Evolutionary conservation across 2,797 vertebrate species (phyloP).

Genomic region (Petrocephalus schoutedeni): DNA sequence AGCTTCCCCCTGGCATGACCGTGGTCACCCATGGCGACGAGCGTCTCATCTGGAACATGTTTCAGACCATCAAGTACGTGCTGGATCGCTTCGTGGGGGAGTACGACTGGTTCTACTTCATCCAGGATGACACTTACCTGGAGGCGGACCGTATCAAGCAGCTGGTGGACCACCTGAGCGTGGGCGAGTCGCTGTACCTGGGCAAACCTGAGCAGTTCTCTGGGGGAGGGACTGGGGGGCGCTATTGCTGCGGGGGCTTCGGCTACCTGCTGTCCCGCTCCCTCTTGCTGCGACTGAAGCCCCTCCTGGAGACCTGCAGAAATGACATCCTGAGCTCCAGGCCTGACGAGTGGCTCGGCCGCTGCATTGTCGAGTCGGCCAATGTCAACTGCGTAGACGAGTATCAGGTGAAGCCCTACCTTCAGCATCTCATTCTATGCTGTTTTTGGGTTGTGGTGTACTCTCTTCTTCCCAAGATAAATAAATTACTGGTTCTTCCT

Average conservation of each 20-base stretch:
- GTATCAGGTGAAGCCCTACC: slow-evolving; percentile 68
- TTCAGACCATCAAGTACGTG: slow-evolving; percentile 81
- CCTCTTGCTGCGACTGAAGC: slow-evolving; percentile 79
- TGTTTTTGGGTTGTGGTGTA: neutral
- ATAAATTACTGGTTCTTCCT: neutral
- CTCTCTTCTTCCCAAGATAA: neutral
- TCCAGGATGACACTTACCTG: slow-evolving; percentile 84
- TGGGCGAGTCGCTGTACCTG: slow-evolving; percentile 82
- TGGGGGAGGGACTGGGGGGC: slow-evolving; percentile 74
- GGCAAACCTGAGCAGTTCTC: slow-evolving; percentile 85
- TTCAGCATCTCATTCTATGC: neutral
- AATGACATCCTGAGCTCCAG: slow-evolving; percentile 85
- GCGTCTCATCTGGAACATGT: slow-evolving; percentile 89
- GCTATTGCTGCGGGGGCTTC: slow-evolving; percentile 84
- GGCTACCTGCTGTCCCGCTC: slow-evolving; percentile 85
- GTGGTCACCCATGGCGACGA: slow-evolving; percentile 87
- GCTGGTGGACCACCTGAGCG: slow-evolving; percentile 81
- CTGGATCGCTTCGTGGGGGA: slow-evolving; percentile 79
- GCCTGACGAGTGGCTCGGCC: slow-evolving; percentile 92
- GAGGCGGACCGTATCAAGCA: slow-evolving; percentile 77
- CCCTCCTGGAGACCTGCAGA: slow-evolving; percentile 85
- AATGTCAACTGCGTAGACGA: slow-evolving; percentile 74
- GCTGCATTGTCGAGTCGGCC: slow-evolving; percentile 88
- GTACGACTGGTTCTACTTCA: slow-evolving; percentile 94
- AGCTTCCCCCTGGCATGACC: slow-evolving; percentile 85